Base-by-base conservation (phyloP, 2,888 invertebrate genomes). In the Tridacna gigas region DNA sequence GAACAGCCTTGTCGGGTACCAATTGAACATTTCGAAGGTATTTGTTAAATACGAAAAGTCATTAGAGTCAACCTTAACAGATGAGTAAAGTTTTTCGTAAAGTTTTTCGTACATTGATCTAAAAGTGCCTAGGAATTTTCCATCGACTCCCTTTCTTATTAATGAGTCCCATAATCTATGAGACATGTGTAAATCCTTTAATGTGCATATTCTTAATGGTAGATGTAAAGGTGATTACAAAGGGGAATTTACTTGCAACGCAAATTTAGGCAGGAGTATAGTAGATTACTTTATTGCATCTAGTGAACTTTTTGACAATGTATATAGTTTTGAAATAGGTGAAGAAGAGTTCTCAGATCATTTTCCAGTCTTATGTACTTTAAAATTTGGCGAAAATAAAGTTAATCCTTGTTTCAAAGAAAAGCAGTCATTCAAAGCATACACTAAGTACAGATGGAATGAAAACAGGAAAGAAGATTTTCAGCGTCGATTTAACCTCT, bases 291-390 rank as follows among this genome's bases (percentile, higher is more conserved):
- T 22, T 26, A 26, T 67, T 26, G 25, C 28, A 11, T 67, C 26
- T 9, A 28, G 13, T 67, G 26, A 28, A 11, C 28, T 67, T 26
- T 67, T 67, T 26, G 13, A 22, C 9, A 13, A 26, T 67, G 13
- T 67, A 18, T 11, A 22, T 15, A 11, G 22, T 26, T 26, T 26
- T 37, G 9, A 11, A 20, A 28, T 67, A 13, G 67, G 26, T 12
- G n/a, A 61, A 15, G 61, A 61, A 61, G 61, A 61, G n/a, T 61
- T 61, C n/a, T 66, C 66, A 12, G 66, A 66, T 26, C 37, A 66
- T 66, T 66, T 26, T 66, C 66, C 25, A 12, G 11, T 66, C 12
- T 9, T 66, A 26, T 66, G 66, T 28, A 66, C 25, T 15, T 66
- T 66, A 9, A 28, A 28, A 26, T 12, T 66, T 28, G 37, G 20